Base-by-base conservation (phyloP, 2,113 vertebrate genomes). In the Glaucomys volans region DNA sequence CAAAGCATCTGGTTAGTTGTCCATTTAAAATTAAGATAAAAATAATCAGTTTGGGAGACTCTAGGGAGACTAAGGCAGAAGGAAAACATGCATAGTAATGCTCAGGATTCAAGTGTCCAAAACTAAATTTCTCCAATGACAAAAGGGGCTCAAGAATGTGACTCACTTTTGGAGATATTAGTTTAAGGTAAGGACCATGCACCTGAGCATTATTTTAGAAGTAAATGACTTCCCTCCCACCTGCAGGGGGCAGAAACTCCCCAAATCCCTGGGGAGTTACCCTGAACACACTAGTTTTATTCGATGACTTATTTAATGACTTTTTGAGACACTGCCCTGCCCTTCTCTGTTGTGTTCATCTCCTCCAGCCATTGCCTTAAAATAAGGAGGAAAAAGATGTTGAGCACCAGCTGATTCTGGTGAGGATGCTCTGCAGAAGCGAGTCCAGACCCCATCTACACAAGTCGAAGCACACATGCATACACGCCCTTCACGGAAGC, bases 81-180 rank as follows among this genome's bases (percentile, higher is more conserved):
- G 14, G 20, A 42, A 54, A 40, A 26, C 50, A n/a, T 1, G 2
- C 7, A 28, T 2, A n/a, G 35, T 4, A 0, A n/a, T 18, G 12
- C 4, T 40, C 28, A 17, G 5, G 26, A 42, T n/a, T 52, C 37
- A 62, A 42, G 26, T 8, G 8, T 37, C 47, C 44, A 1, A 64
- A 62, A 52, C 4, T 9, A 80, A 84, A 30, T 57, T 44, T 18
- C 35, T 24, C 4, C 18, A 26, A 18, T 84, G 71, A 2, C 18
- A 57, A 47, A 64, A 79, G 24, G 24, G 3, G 2, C 71, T 71
- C 4, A 81, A 52, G 18, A 59, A 7, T n/a, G 4, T 40, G 47
- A 71, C 3, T 32, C 2, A 81, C 4, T 66, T 72, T 50, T 37
- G 75, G 74, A 67, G 69, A 26, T 6, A 4, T 17, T 13, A 66